A percentile compares a stretch with the other conserved stretches of the same genome.
Evolutionary conservation across 2,797 vertebrate genomes (phyloP).

Genomic region (Muraenolepis orangiensis): DNA sequence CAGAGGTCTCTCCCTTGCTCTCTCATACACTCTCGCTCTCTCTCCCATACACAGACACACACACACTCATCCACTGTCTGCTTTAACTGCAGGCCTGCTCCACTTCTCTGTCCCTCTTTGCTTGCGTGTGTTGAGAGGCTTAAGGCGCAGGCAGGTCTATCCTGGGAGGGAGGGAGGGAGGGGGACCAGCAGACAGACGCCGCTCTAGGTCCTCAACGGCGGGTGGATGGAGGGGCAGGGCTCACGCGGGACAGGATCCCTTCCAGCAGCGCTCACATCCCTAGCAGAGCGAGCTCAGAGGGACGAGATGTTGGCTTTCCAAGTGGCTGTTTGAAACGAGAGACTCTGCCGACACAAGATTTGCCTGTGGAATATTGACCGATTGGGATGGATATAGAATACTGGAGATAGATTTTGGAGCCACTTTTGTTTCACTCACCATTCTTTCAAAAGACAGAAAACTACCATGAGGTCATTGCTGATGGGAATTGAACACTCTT

Average conservation of each 20-base stretch:
- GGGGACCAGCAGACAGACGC: conserved; percentile 16
- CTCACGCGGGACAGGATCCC: conserved; percentile 30
- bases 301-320: too few relatives aligned
- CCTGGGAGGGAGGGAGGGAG: neutral
- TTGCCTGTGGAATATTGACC: neutral
- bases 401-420: neutral
- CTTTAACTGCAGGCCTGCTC: conserved; percentile 44
- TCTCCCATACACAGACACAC: conserved; percentile 8
- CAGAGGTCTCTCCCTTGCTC: neutral
- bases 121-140: conserved; percentile 38
- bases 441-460: too few relatives aligned
- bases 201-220: neutral
- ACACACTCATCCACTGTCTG: conserved; percentile 14
- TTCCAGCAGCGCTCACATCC: neutral
- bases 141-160: conserved; percentile 19
- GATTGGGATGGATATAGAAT: neutral
- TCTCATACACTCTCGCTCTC: neutral
- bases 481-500: neutral
- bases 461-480: neutral
- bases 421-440: neutral
- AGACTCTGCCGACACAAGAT: neutral
- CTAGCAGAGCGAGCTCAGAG: neutral
- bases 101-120: conserved; percentile 10
- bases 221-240: conserved; percentile 15
- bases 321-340: neutral